These are phyloP conservation scores for Physocephala rufipes DNA, from an alignment of 2,888 invertebrate species.

Conservation along the genomic window DNA sequence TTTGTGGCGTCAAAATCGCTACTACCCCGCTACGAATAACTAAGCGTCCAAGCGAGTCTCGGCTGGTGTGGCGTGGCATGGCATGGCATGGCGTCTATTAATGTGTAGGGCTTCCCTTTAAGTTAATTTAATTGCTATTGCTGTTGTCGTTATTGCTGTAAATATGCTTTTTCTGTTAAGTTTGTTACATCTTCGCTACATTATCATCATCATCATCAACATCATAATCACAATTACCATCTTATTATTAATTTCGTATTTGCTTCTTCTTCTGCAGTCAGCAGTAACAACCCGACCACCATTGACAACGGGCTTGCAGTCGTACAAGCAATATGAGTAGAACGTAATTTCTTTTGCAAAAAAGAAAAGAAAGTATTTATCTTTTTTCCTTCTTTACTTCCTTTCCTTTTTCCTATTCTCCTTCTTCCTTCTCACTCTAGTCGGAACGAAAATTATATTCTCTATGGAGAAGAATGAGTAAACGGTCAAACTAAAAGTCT, in stretches of 20 bases:
- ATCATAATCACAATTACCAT: slow-evolving; percentile 7
- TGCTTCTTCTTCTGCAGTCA: neutral
- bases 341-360: too few relatives aligned
- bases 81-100: slow-evolving; percentile 18
- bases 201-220: neutral
- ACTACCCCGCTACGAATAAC: slow-evolving; percentile 1
- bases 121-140: slow-evolving; percentile 25
- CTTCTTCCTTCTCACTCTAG: too few relatives aligned
- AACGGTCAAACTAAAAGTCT: too few relatives aligned
- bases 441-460: too few relatives aligned
- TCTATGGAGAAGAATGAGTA: too few relatives aligned
- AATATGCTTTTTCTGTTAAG: neutral
- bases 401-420: too few relatives aligned
- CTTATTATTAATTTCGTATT: neutral
- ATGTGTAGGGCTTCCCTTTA: slow-evolving; percentile 33
- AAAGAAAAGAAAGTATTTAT: too few relatives aligned
- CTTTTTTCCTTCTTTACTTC: too few relatives aligned
- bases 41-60: neutral
- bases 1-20: neutral
- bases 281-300: slow-evolving; percentile 4
- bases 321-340: neutral
- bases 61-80: neutral
- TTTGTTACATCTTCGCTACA: slow-evolving; percentile 1
- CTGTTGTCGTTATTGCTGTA: neutral
- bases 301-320: neutral